Percentiles rank a stretch among this genome's conserved stretches.
phyloP scores from a whole-genome alignment of 2,888 invertebrate species.

The Ophonus ardosiacus region DNA sequence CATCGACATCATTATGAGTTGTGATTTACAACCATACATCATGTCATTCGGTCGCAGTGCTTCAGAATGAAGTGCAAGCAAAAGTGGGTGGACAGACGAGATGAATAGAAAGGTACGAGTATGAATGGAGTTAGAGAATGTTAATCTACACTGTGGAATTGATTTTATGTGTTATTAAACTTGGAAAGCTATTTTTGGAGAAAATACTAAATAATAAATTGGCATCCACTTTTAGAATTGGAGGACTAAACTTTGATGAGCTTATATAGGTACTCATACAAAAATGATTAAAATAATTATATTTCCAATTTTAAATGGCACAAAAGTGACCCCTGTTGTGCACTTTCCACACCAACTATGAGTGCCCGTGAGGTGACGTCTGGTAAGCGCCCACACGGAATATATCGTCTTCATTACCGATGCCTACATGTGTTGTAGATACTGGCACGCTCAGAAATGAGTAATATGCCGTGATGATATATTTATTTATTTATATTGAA shows the following conservation, averaged over 20 bases:
- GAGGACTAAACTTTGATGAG: no score
- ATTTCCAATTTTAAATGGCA: no score
- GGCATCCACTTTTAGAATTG: neutral
- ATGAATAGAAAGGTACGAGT: neutral
- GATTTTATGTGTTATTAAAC: neutral
- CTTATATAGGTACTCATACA: neutral
- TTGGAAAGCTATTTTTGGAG: neutral
- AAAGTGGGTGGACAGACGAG: neutral
- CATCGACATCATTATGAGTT: slow-evolving; percentile 58
- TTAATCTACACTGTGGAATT: neutral
- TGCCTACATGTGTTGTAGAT: no score
- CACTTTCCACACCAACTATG: no score
- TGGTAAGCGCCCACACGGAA: no score
- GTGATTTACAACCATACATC: slow-evolving; percentile 55
- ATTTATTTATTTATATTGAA: neutral
- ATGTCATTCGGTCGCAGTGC: neutral
- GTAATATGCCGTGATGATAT: no score
- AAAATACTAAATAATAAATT: neutral
- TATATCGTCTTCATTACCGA: no score
- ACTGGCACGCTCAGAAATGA: no score
- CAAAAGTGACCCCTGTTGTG: no score
- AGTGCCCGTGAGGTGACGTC: no score
- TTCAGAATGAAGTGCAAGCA: neutral
- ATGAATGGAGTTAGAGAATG: neutral
- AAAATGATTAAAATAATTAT: neutral